A percentile compares a stretch with the other conserved stretches of the same genome.
Evolutionary conservation across 2,113 vertebrate species (phyloP).

Genomic region (Drymodes brunneopygia): DNA sequence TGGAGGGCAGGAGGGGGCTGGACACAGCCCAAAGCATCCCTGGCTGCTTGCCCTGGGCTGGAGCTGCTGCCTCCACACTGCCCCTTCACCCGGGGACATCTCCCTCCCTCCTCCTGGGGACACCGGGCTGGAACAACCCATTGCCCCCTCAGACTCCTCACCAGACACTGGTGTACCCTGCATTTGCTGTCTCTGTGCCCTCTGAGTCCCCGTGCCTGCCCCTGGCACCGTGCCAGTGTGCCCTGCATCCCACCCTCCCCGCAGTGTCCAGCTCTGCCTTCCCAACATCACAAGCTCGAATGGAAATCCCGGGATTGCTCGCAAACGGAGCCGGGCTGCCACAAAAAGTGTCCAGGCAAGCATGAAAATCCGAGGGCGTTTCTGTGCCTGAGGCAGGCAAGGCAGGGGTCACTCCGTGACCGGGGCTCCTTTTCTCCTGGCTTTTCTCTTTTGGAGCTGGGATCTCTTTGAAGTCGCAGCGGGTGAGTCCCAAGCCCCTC

Average conservation of each 20-base stretch:
- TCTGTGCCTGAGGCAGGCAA: not conserved
- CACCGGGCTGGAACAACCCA: not conserved
- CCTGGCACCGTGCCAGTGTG: fast-evolving
- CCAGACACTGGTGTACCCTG: fast-evolving
- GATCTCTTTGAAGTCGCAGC: not conserved
- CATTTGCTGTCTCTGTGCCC: not conserved
- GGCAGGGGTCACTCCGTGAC: not conserved
- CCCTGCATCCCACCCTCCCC: not conserved
- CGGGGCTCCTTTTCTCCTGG: not conserved
- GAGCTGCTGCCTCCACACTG: not conserved
- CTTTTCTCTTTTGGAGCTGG: not conserved
- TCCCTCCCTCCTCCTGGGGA: not conserved
- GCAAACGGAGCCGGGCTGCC: fast-evolving
- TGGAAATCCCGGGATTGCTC: fast-evolving
- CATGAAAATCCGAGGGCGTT: not conserved
- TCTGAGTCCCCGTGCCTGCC: not conserved
- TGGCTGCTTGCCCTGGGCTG: fast-evolving
- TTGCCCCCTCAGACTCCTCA: fast-evolving
- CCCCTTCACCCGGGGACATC: not conserved
- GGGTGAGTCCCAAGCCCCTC: not conserved
- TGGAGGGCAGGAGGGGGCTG: not conserved
- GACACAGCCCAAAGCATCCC: not conserved
- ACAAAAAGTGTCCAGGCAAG: not conserved
- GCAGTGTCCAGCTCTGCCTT: not conserved
- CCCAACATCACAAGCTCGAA: fast-evolving